Base-by-base conservation (phyloP, 2,888 invertebrate species). In the Clitarchus hookeri region DNA sequence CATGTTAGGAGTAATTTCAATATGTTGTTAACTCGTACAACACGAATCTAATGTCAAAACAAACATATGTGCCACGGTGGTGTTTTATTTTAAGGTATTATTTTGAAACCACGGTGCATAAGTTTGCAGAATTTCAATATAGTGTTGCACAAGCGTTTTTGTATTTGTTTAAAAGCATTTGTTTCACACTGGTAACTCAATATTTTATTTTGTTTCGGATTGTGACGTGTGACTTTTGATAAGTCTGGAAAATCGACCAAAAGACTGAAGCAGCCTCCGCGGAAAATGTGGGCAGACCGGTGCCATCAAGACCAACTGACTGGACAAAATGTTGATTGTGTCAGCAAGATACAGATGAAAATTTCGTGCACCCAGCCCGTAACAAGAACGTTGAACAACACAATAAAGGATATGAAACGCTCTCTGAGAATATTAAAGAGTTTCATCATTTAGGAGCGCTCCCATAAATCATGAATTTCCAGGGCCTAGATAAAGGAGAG, bases 291-390 rank as follows among this genome's bases (percentile, higher is more conserved):
- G 48, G 19, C 44, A 26, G 84, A 83, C 36, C 23, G 12, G 23
- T 27, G 27, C 80, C 11, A 80, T 23, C 36, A 83, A 44, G 6
- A 83, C 27, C 25, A 83, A 27, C 27, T 23, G 84, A 27, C 16
- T 83, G 84, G 13, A 79, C 79, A n/a, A 79, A n/a, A n/a, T 79
- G 25, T 79, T 25, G 27, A n/a, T 11, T n/a, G 0, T 79, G 79
- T n/a, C 79, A 79, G 79, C 79, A 79, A 79, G n/a, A 79, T 13
- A 79, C 27, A 79, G 23, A 79, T 19, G 25, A 79, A 79, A 23
- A 79, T 79, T n/a, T 79, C 27, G 0, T 79, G 23, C 13, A 9
- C 6, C 25, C 3, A 79, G 25, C 23, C 12, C 79, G 13, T 0
- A 79, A n/a, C 79, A 79, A 19, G 79, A 79, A 79, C 13, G 4